Evolutionary conservation across 2,797 vertebrate genomes (phyloP), one percentile per base, ranked within the genome.

Genomic region (Melanotaenia parkinsoni): DNA sequence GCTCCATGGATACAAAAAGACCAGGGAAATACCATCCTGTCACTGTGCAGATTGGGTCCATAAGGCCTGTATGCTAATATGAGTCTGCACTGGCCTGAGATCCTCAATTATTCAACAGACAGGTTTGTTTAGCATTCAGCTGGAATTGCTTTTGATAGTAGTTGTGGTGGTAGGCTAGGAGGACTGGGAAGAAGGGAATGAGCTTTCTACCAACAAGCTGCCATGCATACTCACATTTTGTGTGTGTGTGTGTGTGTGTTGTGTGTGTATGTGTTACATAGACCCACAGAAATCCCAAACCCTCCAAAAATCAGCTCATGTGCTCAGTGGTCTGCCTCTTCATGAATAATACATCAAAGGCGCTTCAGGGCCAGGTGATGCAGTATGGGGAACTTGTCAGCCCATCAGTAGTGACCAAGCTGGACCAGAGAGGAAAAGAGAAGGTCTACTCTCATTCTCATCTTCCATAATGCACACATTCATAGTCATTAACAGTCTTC

Each of bases 71-170:
- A 93, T 94, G 93, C 89, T 94, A 94, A 95, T 94, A 74, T 24
- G 75, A 87, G 85, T 80, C 89, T 65, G 83, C 90, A 90, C 86
- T 66, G 91, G 92, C 88, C 88, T 59, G 75, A 87, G 82, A 91
- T 60, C 77, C 85, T 95, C 91, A 95, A 95, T 95, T 94, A 95
- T 95, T 94, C 93, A 95, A 80, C 87, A 93, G 90, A 86, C 90
- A 87, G 91, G 92, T 93, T 95, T 94, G 92, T 94, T 95, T 94
- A 94, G 91, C 91, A 95, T 95, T 94, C 93, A 93, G 86, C 81
- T 77, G 87, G 87, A 91, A 87, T 86, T 91, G 90, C 86, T 89
- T 85, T 86, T 90, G 78, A 74, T 91, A 75, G 83, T 77, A 80
- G 81, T 83, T 77, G 63, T 81, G 80, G 74, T 77, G 82, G 68